These are phyloP conservation scores for Eudasyphora cyanicolor DNA, from an alignment of 2,888 invertebrate genomes.

Conservation along the genomic window DNA sequence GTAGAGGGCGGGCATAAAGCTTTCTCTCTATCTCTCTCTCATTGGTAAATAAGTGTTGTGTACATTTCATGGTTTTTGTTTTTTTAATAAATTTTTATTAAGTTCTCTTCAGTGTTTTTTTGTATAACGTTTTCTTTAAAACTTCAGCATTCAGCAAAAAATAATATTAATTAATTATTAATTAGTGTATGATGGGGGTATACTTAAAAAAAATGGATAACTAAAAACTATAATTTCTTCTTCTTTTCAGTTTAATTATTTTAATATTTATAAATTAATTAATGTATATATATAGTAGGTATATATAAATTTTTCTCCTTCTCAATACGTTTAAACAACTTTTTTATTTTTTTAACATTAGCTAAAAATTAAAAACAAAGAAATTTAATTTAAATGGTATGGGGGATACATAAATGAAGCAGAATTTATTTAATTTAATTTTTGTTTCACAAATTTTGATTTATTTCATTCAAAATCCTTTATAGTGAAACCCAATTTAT, in stretches of 20 bases:
- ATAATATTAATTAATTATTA: constrained; percentile 53
- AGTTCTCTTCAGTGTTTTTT: constrained; percentile 48
- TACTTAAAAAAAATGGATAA: constrained; percentile 54
- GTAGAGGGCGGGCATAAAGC: too few species aligned
- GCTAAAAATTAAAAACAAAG: constrained; percentile 53
- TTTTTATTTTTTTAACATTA: constrained; percentile 33
- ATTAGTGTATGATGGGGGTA: constrained; percentile 46
- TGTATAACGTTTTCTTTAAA: constrained; percentile 57
- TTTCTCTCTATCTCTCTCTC: constrained; percentile 1
- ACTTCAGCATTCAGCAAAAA: constrained; percentile 47
- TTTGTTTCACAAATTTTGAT: not conserved
- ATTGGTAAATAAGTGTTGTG: not conserved
- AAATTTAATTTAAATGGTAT: constrained; percentile 10
- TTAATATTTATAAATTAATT: constrained; percentile 59
- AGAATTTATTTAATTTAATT: constrained; percentile 5
- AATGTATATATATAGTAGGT: constrained; percentile 28
- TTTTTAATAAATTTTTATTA: constrained; percentile 45
- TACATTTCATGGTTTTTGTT: constrained; percentile 1
- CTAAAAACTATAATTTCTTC: constrained; percentile 52
- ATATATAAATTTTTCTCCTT: constrained; percentile 6
- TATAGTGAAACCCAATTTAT: not conserved
- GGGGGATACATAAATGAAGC: not conserved
- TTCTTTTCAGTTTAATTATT: constrained; percentile 31
- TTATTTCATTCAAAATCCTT: not conserved
- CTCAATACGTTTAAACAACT: constrained; percentile 26